A percentile compares a stretch with the other conserved stretches of the same genome.
Conservation (phyloP, 2,113 vertebrate genomes). For the Pygoscelis adeliae region DNA sequence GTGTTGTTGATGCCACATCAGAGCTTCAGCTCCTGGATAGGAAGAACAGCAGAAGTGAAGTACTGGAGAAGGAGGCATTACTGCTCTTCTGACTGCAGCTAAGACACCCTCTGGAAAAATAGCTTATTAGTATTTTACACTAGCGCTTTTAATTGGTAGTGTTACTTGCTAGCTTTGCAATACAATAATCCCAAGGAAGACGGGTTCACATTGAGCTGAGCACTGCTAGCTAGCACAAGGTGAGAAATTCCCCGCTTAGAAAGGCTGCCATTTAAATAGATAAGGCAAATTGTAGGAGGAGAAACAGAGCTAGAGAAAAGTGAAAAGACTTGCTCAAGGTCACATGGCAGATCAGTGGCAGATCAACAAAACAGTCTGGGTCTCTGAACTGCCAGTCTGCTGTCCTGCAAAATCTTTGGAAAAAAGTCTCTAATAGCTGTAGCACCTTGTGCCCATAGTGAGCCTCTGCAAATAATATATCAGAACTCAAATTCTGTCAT, state of each 20-base stretch:
- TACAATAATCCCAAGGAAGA: not conserved
- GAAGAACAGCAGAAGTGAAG: not conserved
- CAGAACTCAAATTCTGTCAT: not conserved
- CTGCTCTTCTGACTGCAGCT: not conserved
- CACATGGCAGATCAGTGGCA: slow-evolving; percentile 27
- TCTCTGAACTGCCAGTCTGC: not conserved
- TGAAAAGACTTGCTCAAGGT: slow-evolving; percentile 62
- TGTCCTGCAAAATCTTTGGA: not conserved
- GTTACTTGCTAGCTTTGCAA: not conserved
- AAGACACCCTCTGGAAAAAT: not conserved
- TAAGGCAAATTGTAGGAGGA: slow-evolving; percentile 54
- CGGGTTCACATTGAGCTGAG: not conserved
- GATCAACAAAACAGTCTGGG: slow-evolving; percentile 12
- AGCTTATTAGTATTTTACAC: not conserved
- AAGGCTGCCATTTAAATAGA: slow-evolving; percentile 63
- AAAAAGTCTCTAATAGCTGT: not conserved
- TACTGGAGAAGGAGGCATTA: not conserved
- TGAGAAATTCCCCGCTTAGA: slow-evolving; percentile 64
- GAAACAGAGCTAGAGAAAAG: slow-evolving; percentile 54
- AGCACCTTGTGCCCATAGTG: not conserved
- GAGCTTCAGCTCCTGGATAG: not conserved
- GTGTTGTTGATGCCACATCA: not conserved
- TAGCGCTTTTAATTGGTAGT: not conserved
- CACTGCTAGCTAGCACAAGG: slow-evolving; percentile 22
- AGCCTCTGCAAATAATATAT: not conserved